Percentiles rank a stretch among this genome's conserved stretches.
phyloP scores from a whole-genome alignment of 2,888 invertebrate species.

The Eupithecia subfuscata region DNA sequence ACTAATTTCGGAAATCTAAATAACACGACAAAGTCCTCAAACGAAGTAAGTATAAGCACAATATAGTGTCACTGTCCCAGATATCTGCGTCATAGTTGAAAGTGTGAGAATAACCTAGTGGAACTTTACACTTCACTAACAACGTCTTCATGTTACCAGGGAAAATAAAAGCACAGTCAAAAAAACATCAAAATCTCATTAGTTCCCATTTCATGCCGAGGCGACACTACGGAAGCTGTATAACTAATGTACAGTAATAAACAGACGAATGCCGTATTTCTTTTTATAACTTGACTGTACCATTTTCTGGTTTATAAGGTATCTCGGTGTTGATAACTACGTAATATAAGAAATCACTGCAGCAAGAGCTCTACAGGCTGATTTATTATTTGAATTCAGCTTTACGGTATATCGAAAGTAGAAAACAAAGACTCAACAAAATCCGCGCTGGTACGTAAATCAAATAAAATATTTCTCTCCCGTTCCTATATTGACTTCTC shows the following conservation, averaged over 20 bases:
- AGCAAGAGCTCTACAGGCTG: neutral
- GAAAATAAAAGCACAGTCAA: slow-evolving; percentile 83
- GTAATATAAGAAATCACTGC: slow-evolving; percentile 13
- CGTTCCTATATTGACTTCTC: neutral
- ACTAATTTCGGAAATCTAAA: neutral
- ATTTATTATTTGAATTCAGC: neutral
- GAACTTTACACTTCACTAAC: slow-evolving; percentile 58
- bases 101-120: slow-evolving; percentile 47
- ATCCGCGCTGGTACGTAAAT: neutral
- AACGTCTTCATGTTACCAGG: slow-evolving; percentile 66
- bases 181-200: slow-evolving; percentile 85
- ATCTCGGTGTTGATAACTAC: slow-evolving; percentile 56
- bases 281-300: slow-evolving; percentile 80
- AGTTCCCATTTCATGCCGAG: slow-evolving; percentile 83
- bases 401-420: neutral
- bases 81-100: slow-evolving; percentile 29
- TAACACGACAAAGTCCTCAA: neutral
- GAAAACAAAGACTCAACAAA: neutral
- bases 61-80: slow-evolving; percentile 18
- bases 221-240: slow-evolving; percentile 83
- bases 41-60: neutral
- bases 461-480: neutral
- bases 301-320: slow-evolving; percentile 80
- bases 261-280: slow-evolving; percentile 82
- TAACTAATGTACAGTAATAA: slow-evolving; percentile 84